These are phyloP conservation scores for Dendrolimus kikuchii DNA, from an alignment of 1,140 invertebrate species.

Conservation along the genomic window DNA sequence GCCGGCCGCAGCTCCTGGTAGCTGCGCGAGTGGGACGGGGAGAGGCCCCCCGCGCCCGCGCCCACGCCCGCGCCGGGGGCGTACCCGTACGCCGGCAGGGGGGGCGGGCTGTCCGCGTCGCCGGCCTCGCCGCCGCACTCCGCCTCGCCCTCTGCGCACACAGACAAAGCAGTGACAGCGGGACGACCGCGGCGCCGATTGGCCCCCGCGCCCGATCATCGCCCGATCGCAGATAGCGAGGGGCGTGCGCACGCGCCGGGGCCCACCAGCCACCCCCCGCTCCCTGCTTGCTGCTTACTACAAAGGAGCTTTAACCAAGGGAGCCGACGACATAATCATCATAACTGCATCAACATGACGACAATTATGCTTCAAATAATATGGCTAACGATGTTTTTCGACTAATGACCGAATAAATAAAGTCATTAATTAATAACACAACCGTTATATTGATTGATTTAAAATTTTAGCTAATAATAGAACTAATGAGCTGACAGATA, in stretches of 20 bases:
- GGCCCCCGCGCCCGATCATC: background rate
- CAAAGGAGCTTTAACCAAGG: too few relatives aligned
- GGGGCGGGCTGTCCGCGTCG: constrained; percentile 42
- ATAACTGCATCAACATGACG: too few relatives aligned
- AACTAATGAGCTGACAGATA: too few relatives aligned
- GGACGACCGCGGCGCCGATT: background rate
- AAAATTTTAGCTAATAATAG: too few relatives aligned
- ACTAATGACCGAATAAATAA: too few relatives aligned
- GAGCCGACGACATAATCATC: too few relatives aligned
- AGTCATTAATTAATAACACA: too few relatives aligned
- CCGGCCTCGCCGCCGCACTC: constrained; percentile 36
- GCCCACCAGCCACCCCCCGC: background rate
- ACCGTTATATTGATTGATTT: too few relatives aligned
- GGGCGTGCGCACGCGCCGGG: background rate
- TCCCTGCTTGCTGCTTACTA: too few relatives aligned
- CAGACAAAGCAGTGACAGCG: constrained; percentile 17
- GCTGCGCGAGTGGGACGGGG: constrained; percentile 43
- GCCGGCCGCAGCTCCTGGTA: constrained; percentile 58
- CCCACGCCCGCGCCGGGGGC: constrained; percentile 37
- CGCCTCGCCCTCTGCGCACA: constrained; percentile 49
- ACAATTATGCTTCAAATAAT: too few relatives aligned
- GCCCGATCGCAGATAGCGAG: background rate
- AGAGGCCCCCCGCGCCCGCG: constrained; percentile 14
- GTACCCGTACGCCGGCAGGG: constrained; percentile 41
- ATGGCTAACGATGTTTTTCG: too few relatives aligned